Evolutionary conservation across 2,797 vertebrate genomes (phyloP).

Genomic region (Cygnus olor): DNA sequence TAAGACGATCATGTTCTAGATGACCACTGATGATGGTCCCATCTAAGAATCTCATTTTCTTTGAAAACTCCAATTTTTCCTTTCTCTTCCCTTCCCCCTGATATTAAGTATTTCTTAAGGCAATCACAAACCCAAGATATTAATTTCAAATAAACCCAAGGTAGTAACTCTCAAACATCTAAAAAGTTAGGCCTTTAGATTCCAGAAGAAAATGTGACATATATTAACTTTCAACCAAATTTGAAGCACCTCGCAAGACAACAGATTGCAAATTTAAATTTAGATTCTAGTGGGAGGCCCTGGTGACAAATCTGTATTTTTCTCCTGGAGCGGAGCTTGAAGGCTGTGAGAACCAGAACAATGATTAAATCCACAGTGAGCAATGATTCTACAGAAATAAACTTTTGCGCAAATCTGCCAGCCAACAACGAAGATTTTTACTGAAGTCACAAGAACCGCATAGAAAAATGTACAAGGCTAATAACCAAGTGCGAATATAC

Average conservation of each 20-base stretch:
- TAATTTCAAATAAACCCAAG: not conserved
- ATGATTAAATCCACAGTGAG: constrained; percentile 55
- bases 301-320: constrained; percentile 77
- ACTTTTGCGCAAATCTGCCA: constrained; percentile 67
- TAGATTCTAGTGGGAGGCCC: constrained; percentile 81
- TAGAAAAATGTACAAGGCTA: constrained; percentile 19
- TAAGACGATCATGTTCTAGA: not conserved
- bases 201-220: constrained; percentile 56
- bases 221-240: constrained; percentile 74
- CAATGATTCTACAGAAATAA: constrained; percentile 66
- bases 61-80: not conserved
- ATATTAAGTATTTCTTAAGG: constrained; percentile 25
- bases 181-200: constrained; percentile 30
- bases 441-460: constrained; percentile 43
- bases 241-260: constrained; percentile 79
- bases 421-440: constrained; percentile 51
- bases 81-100: not conserved
- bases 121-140: constrained; percentile 13
- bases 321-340: constrained; percentile 63
- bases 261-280: constrained; percentile 84
- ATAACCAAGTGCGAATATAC: constrained; percentile 36
- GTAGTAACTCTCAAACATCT: not conserved
- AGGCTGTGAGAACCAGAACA: constrained; percentile 57
- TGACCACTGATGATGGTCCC: not conserved
- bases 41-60: not conserved